A percentile compares a stretch with the other conserved stretches of the same genome.
Conservation (phyloP, 92 coral and sea anemone species). For the Epizoanthus fatuus region DNA sequence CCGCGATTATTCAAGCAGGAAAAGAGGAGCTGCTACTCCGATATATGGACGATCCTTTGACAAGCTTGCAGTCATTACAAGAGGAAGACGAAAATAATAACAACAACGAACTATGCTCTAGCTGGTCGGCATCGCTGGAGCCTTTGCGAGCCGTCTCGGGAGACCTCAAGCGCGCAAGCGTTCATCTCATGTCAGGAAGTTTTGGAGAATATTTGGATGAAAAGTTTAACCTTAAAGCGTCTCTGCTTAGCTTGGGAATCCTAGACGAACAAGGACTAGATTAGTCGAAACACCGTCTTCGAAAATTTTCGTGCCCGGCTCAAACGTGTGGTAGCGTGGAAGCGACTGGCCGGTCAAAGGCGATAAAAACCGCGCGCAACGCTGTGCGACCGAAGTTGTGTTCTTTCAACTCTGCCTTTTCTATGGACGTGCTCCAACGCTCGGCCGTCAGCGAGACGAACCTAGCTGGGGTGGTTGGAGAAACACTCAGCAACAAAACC, state of each 20-base stretch:
- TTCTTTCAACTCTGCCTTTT: conserved; percentile 82
- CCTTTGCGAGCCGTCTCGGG: conserved; percentile 42
- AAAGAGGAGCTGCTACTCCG: conserved; percentile 79
- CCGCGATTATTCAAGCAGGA: conserved; percentile 85
- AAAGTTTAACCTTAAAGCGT: conserved; percentile 61
- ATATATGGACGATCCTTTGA: conserved; percentile 78
- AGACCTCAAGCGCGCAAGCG: conserved; percentile 83
- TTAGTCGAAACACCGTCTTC: neutral
- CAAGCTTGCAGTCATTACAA: conserved; percentile 77
- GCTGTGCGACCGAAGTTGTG: conserved; percentile 33
- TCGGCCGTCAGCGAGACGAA: conserved; percentile 91
- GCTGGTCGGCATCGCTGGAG: conserved; percentile 63
- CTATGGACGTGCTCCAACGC: conserved; percentile 78
- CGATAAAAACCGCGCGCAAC: conserved; percentile 19
- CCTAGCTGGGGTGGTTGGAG: conserved; percentile 41
- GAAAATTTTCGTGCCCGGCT: conserved; percentile 65
- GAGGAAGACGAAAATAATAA: conserved; percentile 50
- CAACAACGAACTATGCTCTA: conserved; percentile 21
- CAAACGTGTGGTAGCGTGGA: neutral
- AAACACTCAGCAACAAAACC: conserved; percentile 2
- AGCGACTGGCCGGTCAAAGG: neutral
- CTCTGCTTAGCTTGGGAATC: conserved; percentile 24
- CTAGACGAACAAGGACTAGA: conserved; percentile 42
- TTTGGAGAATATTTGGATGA: conserved; percentile 68
- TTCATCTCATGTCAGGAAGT: conserved; percentile 72